phyloP scores from a whole-genome alignment of 2,797 vertebrate genomes.

The Etheostoma nigrum region DNA sequence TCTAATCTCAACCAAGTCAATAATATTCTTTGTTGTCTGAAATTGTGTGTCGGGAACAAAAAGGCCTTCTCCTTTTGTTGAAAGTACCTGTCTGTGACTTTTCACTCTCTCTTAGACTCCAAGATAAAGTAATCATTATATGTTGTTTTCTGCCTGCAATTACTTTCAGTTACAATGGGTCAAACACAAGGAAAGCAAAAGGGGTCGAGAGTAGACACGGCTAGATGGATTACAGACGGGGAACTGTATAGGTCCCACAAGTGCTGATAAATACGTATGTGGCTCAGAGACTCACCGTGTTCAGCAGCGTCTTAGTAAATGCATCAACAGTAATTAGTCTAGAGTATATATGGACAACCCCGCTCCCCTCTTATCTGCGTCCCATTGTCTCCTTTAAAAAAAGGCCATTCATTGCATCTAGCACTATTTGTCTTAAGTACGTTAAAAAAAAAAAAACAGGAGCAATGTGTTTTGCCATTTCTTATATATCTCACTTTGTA shows the following conservation, averaged over 20 bases:
- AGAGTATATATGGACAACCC: conserved; percentile 78
- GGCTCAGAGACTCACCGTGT: conserved; percentile 76
- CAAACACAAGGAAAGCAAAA: conserved; percentile 81
- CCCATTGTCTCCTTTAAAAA: conserved; percentile 74
- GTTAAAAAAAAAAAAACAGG: conserved; percentile 32
- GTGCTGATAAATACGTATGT: conserved; percentile 85
- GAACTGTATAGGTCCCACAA: conserved; percentile 80
- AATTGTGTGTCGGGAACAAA: conserved; percentile 86
- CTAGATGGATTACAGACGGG: conserved; percentile 81
- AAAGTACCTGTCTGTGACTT: conserved; percentile 88
- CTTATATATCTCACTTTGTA: conserved; percentile 52
- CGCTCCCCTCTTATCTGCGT: conserved; percentile 71
- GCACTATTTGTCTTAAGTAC: conserved; percentile 67
- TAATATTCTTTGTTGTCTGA: conserved; percentile 91
- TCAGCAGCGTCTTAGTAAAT: conserved; percentile 76
- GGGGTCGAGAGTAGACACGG: conserved; percentile 76
- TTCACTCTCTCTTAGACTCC: conserved; percentile 82
- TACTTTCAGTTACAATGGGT: conserved; percentile 88
- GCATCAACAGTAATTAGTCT: conserved; percentile 84
- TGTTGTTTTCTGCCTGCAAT: conserved; percentile 89
- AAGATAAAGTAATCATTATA: conserved; percentile 90
- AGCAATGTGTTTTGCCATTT: conserved; percentile 32
- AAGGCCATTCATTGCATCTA: conserved; percentile 66
- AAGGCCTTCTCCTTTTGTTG: conserved; percentile 83
- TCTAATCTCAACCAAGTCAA: conserved; percentile 90